phyloP scores from a whole-genome alignment of 2,113 vertebrate species.

The Cnemophilus loriae region DNA sequence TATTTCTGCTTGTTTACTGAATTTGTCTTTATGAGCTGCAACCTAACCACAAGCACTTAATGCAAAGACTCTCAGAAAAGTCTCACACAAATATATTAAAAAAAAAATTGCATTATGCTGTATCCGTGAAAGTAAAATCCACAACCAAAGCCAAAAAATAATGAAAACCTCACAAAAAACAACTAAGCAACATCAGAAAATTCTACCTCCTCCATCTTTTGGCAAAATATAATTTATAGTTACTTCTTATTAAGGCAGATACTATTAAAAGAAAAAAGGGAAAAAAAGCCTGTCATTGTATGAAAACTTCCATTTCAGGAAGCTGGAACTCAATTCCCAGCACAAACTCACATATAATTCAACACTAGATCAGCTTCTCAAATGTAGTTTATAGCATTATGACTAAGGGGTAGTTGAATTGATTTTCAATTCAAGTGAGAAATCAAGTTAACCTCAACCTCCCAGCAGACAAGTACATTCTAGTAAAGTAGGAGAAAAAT shows the following conservation, averaged over 20 bases:
- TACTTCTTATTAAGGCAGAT: not conserved
- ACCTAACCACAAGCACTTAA: not conserved
- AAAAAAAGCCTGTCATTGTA: not conserved
- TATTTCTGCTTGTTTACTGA: not conserved
- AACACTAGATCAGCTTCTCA: slow-evolving; percentile 51
- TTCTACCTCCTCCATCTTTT: not conserved
- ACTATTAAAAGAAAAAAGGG: not conserved
- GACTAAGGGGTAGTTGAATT: slow-evolving; percentile 65
- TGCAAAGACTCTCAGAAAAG: not conserved
- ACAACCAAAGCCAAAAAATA: not conserved
- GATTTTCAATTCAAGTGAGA: slow-evolving; percentile 72
- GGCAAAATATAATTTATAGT: not conserved
- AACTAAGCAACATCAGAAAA: not conserved
- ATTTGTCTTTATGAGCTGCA: not conserved
- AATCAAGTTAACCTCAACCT: slow-evolving; percentile 74
- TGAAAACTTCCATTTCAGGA: slow-evolving; percentile 44
- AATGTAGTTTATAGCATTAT: slow-evolving; percentile 64
- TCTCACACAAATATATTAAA: not conserved
- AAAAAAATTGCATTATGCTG: not conserved
- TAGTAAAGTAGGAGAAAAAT: slow-evolving; percentile 13
- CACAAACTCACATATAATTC: slow-evolving; percentile 60
- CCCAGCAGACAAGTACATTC: slow-evolving; percentile 48
- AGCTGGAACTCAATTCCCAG: slow-evolving; percentile 56
- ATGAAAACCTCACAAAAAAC: not conserved
- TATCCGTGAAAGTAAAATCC: not conserved